Evolutionary conservation across 2,888 invertebrate species (phyloP).

Genomic region (Mesopsocus fuscifrons): DNA sequence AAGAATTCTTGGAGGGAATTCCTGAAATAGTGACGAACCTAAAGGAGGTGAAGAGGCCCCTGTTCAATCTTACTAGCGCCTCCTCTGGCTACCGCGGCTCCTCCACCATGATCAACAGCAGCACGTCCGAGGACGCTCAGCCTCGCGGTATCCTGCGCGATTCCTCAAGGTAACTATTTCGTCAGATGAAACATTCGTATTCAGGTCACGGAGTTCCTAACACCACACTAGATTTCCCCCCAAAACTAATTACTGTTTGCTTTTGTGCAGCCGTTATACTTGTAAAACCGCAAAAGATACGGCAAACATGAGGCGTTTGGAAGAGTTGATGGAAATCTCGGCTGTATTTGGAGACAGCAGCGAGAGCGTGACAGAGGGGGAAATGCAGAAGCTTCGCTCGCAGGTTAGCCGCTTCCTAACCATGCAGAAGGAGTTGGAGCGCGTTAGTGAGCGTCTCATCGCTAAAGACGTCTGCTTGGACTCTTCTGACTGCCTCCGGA

Average conservation of each 20-base stretch:
- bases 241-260: too few species aligned
- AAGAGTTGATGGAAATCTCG: slow-evolving; percentile 48
- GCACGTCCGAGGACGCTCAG: slow-evolving; percentile 28
- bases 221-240: too few species aligned
- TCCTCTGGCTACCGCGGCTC: slow-evolving; percentile 76
- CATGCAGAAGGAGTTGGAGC: slow-evolving; percentile 45
- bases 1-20: slow-evolving; percentile 55
- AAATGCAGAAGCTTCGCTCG: slow-evolving; percentile 38
- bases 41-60: slow-evolving; percentile 33
- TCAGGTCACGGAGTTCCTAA: too few species aligned
- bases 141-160: not conserved
- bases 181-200: too few species aligned
- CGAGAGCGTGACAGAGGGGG: slow-evolving; percentile 41
- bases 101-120: slow-evolving; percentile 61
- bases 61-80: slow-evolving; percentile 57
- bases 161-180: not conserved
- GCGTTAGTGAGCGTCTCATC: slow-evolving; percentile 21
- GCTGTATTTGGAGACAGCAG: slow-evolving; percentile 41
- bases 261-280: not conserved
- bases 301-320: slow-evolving; percentile 35
- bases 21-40: slow-evolving; percentile 53
- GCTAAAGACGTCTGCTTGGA: slow-evolving; percentile 16
- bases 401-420: slow-evolving; percentile 19
- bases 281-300: slow-evolving; percentile 9
- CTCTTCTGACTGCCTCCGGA: slow-evolving; percentile 38